phyloP scores from a whole-genome alignment of 2,113 vertebrate genomes.

The Halcyon malimbica region DNA sequence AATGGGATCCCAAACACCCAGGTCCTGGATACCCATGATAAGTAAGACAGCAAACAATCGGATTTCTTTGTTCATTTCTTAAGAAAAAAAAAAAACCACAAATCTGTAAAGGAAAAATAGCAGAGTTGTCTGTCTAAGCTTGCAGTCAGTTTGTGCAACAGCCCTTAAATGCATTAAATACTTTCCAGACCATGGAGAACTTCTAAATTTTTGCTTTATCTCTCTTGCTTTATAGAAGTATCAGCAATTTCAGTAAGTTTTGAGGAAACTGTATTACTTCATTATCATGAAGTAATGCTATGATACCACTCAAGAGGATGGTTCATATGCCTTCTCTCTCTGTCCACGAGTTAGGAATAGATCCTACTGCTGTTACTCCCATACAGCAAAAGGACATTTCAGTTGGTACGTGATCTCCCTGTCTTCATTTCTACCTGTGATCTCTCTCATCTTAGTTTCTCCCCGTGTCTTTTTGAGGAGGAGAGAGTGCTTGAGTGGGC shows the following conservation, averaged over 20 bases:
- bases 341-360: neutral
- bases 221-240: neutral
- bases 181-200: neutral
- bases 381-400: neutral
- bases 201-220: neutral
- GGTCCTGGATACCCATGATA: neutral
- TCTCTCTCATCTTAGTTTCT: neutral
- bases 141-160: neutral
- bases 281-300: neutral
- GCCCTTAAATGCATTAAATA: neutral
- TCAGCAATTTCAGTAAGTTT: neutral
- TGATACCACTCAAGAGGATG: neutral
- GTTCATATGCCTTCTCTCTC: neutral
- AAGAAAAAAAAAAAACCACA: neutral
- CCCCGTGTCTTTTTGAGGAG: rapidly evolving
- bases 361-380: neutral
- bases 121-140: neutral
- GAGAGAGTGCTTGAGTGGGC: neutral
- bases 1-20: neutral
- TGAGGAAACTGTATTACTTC: neutral
- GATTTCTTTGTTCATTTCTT: neutral
- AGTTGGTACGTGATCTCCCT: neutral
- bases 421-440: neutral
- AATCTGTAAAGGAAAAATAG: neutral
- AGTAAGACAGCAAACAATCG: neutral